Conservation (phyloP, 2,888 invertebrate species). For the Protophormia terraenovae region DNA sequence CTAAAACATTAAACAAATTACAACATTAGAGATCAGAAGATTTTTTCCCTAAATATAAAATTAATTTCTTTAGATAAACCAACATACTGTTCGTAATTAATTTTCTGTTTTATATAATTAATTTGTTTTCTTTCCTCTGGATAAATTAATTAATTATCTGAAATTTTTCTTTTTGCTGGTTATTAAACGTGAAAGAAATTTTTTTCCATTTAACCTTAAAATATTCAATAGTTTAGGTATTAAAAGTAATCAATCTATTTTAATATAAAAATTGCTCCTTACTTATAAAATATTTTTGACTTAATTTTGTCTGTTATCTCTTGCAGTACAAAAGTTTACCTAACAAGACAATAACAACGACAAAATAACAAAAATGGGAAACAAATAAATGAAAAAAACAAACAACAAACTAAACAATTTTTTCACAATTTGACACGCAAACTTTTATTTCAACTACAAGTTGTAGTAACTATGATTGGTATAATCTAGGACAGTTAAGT, state of each 20-base stretch:
- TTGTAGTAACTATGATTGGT: background rate
- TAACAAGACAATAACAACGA: background rate
- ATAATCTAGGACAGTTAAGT: background rate
- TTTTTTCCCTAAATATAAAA: too few relatives aligned
- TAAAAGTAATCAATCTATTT: background rate
- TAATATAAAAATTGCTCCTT: background rate
- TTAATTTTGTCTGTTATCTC: background rate
- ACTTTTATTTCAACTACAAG: constrained; percentile 39
- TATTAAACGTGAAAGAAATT: background rate
- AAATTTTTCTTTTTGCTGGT: background rate
- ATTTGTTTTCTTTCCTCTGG: background rate
- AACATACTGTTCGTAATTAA: background rate
- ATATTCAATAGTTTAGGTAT: background rate
- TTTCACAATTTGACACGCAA: constrained; percentile 49
- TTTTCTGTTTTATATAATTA: background rate
- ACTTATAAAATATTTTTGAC: background rate
- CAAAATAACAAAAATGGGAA: background rate
- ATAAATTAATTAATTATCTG: background rate
- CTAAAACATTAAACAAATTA: background rate
- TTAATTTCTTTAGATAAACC: background rate
- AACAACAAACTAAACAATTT: constrained; percentile 30
- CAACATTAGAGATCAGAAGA: too few relatives aligned
- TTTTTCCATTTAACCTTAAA: background rate
- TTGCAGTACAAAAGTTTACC: background rate
- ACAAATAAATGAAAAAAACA: background rate